phyloP scores from a whole-genome alignment of 2,888 invertebrate species.

The Tenthredo scrophulariae region DNA sequence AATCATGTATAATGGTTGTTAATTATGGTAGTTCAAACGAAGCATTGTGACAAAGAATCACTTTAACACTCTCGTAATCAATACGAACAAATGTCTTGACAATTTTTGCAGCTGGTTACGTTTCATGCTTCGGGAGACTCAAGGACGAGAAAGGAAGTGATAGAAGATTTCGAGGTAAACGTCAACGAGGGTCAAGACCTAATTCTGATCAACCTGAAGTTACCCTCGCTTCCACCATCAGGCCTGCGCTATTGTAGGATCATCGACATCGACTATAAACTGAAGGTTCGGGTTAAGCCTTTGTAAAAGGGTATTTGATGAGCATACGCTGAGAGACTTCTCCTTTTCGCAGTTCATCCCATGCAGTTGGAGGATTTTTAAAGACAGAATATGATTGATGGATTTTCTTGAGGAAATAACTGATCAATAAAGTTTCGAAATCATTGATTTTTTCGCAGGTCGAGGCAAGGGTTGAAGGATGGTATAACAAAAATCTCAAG shows the following conservation, averaged over 20 bases:
- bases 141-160: conserved; percentile 47
- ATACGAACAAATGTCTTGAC: background rate
- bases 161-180: conserved; percentile 49
- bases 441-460: conserved; percentile 32
- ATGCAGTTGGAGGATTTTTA: background rate
- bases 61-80: background rate
- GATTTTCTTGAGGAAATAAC: background rate
- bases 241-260: conserved; percentile 35
- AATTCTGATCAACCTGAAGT: conserved; percentile 39
- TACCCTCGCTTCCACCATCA: conserved; percentile 52
- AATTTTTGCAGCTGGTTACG: conserved; percentile 40
- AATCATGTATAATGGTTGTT: background rate
- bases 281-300: conserved; percentile 43
- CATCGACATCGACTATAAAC: conserved; percentile 50
- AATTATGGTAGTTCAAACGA: background rate
- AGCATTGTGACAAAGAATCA: background rate
- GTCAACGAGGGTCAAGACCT: conserved; percentile 48
- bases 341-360: background rate
- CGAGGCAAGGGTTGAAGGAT: conserved; percentile 52
- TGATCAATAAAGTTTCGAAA: background rate
- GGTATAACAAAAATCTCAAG: conserved; percentile 54
- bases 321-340: background rate
- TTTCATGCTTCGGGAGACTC: conserved; percentile 40
- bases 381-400: background rate
- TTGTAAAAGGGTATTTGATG: background rate